Evolutionary conservation across 2,888 invertebrate species (phyloP), one percentile per base, ranked within the genome.

Genomic region (Boloria selene): DNA sequence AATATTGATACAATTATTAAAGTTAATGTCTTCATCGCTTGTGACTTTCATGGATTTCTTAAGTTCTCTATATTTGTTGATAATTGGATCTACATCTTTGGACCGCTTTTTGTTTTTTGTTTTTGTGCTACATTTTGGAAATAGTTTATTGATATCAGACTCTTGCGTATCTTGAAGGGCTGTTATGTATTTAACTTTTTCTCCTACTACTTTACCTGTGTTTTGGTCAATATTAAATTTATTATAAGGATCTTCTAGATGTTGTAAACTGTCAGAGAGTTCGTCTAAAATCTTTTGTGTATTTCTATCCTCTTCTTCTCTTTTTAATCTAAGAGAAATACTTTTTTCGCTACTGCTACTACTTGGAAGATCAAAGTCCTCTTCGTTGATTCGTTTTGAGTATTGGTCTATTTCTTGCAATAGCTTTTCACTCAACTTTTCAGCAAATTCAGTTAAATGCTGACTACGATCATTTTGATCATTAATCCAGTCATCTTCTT

Each of bases 351-450:
- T 92, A 70, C 92, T 91, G 67, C 92, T 92, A 70, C 92, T 92
- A 69, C 92, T 92, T 1, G 91, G 90, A 58, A 93, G 77, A 75
- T 93, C 93, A 62, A 93, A 93, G 73, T 93, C 93, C 72, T 93
- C 92, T 75, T 93, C 93, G 60, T 88, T 93, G 31, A 93, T 91
- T 56, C 91, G 80, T 76, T 92, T 93, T 44, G 92, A 92, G 74
- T 93, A 93, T 78, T 92, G 94, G 78, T 96, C 96, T 70, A 96
- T 95, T 85, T 97, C 96, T 71, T 95, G 95, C 64, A 96, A 92
- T 69, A 97, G 87, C 80, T 96, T 96, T 78, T 96, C 96, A 78
- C 96, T 96, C n/a, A 97, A 87, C 79, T 95, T 95, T 78, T 97
- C 96, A 1, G 96, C 96, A 76, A 96, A 96, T 76, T 96, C 96